These are phyloP conservation scores for Pachypsylla venusta DNA, from an alignment of 1,140 invertebrate genomes.

Conservation along the genomic window DNA sequence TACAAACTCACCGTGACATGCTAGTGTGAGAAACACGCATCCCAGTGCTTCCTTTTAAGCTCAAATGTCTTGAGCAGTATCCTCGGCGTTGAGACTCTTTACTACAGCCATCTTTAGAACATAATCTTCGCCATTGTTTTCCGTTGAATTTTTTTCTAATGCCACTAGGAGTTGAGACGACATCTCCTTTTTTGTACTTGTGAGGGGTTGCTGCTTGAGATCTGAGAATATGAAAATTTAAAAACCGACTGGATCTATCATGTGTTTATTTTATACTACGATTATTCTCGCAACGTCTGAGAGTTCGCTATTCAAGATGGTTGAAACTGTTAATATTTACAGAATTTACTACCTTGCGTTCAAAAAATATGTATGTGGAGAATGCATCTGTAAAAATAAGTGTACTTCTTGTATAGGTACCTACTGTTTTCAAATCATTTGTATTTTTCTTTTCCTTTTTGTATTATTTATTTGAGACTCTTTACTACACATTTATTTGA, in stretches of 20 bases:
- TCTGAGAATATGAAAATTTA: slow-evolving; percentile 33
- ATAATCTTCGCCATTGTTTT: slow-evolving; percentile 94
- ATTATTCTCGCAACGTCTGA: no score
- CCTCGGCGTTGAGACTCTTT: slow-evolving; percentile 95
- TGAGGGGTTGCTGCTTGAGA: slow-evolving; percentile 84
- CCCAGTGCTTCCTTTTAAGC: slow-evolving; percentile 53
- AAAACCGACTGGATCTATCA: not conserved
- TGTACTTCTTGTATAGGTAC: no score
- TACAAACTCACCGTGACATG: slow-evolving; percentile 34
- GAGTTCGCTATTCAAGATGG: no score
- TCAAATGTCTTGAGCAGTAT: slow-evolving; percentile 90
- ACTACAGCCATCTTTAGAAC: slow-evolving; percentile 87
- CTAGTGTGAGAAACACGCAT: slow-evolving; percentile 36
- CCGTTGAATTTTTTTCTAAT: slow-evolving; percentile 99
- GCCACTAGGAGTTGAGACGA: slow-evolving; percentile 88
- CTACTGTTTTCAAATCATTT: no score
- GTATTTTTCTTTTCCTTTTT: no score
- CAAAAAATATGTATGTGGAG: no score
- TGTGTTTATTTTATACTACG: no score
- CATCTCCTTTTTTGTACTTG: slow-evolving; percentile 97
- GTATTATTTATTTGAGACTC: no score
- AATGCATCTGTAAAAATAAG: no score
- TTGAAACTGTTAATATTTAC: no score
- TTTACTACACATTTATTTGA: no score
- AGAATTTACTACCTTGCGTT: no score